These are phyloP conservation scores for Rhinatrema bivittatum DNA, from an alignment of 2,797 vertebrate genomes.

Conservation along the genomic window DNA sequence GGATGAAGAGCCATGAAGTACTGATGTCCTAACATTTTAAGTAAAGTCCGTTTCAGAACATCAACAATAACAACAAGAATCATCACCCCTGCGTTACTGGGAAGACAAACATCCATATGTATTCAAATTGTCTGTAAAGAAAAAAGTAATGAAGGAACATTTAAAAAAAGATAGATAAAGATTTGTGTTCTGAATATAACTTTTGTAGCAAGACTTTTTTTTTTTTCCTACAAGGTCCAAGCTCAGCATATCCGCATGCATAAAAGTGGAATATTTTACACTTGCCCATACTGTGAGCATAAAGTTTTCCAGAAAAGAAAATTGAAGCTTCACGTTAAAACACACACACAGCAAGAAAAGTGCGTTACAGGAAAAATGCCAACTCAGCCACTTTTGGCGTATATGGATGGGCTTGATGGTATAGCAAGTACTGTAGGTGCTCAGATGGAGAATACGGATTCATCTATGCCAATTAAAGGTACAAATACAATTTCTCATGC, in stretches of 20 bases:
- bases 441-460: constrained; percentile 54
- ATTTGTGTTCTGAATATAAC: no score
- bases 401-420: constrained; percentile 76
- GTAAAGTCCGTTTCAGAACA: no score
- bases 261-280: constrained; percentile 31
- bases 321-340: not conserved
- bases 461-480: constrained; percentile 65
- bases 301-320: constrained; percentile 15
- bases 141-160: no score
- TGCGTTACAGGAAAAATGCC: constrained; percentile 66
- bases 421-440: constrained; percentile 46
- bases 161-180: no score
- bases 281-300: constrained; percentile 45
- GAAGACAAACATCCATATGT: no score
- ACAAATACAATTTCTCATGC: constrained; percentile 64
- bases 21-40: no score
- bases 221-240: constrained; percentile 6
- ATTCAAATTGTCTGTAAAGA: no score
- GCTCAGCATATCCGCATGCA: constrained; percentile 10
- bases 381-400: constrained; percentile 74
- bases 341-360: constrained; percentile 4
- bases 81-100: no score
- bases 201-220: no score
- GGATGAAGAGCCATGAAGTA: no score
- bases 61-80: no score